Evolutionary conservation across 2,797 vertebrate species (phyloP).

Genomic region (Tokudaia tokunoshimensis): DNA sequence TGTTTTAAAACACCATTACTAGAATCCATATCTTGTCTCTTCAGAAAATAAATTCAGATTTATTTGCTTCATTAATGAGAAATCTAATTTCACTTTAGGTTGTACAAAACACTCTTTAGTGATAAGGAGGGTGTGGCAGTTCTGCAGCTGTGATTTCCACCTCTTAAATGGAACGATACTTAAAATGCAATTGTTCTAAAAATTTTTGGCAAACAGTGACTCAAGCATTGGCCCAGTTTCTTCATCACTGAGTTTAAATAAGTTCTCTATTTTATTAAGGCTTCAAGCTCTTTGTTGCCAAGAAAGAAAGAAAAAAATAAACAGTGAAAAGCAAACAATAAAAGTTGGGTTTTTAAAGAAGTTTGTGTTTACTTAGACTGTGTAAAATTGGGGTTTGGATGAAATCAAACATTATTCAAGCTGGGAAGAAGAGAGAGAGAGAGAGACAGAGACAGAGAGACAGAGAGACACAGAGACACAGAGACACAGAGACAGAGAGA

Average conservation of each 20-base stretch:
- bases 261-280: conserved; percentile 77
- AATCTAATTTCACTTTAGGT: conserved; percentile 71
- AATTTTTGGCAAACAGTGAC: conserved; percentile 62
- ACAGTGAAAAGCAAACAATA: conserved; percentile 68
- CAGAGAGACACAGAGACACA: no score
- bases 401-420: conserved; percentile 72
- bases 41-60: conserved; percentile 78
- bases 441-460: background rate
- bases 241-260: conserved; percentile 69
- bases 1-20: conserved; percentile 74
- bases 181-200: conserved; percentile 73
- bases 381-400: conserved; percentile 79
- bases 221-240: conserved; percentile 70
- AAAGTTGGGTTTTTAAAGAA: conserved; percentile 72
- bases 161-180: conserved; percentile 68
- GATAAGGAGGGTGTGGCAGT: background rate
- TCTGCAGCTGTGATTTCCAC: conserved; percentile 51
- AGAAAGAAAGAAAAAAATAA: conserved; percentile 40
- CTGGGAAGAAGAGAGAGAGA: background rate
- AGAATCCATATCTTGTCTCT: conserved; percentile 66
- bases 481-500: no score
- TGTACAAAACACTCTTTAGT: conserved; percentile 32
- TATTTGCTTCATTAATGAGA: conserved; percentile 74
- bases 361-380: conserved; percentile 72
- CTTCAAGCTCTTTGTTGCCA: conserved; percentile 65